phyloP scores from a whole-genome alignment of 2,888 invertebrate species.

The Apodemia hepburni region DNA sequence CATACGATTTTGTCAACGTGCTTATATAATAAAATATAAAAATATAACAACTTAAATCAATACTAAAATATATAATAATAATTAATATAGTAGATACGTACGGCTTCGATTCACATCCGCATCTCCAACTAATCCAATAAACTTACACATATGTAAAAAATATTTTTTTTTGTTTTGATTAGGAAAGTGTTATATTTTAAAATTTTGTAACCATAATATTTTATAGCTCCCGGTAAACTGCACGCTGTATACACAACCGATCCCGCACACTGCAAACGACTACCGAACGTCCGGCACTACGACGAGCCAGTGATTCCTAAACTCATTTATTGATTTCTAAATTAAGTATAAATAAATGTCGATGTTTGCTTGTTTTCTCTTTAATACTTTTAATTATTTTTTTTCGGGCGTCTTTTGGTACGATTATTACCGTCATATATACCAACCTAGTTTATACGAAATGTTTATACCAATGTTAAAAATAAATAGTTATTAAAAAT shows the following conservation, averaged over 20 bases:
- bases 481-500: too few species aligned
- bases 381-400: too few species aligned
- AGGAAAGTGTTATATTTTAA: neutral
- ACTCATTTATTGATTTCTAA: constrained; percentile 1
- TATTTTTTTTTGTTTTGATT: neutral
- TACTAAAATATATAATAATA: neutral
- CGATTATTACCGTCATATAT: too few species aligned
- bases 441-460: too few species aligned
- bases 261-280: constrained; percentile 10
- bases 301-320: neutral
- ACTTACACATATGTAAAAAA: neutral
- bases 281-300: constrained; percentile 8
- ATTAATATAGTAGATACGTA: too few species aligned
- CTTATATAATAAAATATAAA: neutral
- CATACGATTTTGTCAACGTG: too few species aligned
- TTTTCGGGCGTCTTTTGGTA: too few species aligned
- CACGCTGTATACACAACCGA: constrained; percentile 4
- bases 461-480: too few species aligned
- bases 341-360: neutral
- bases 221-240: neutral
- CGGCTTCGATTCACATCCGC: neutral
- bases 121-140: neutral
- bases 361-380: too few species aligned
- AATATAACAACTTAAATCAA: neutral
- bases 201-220: neutral